Percentiles rank a stretch among this genome's conserved stretches.
These are phyloP conservation scores for Lampris incognitus DNA, from an alignment of 2,113 vertebrate genomes.

Conservation along the genomic window DNA sequence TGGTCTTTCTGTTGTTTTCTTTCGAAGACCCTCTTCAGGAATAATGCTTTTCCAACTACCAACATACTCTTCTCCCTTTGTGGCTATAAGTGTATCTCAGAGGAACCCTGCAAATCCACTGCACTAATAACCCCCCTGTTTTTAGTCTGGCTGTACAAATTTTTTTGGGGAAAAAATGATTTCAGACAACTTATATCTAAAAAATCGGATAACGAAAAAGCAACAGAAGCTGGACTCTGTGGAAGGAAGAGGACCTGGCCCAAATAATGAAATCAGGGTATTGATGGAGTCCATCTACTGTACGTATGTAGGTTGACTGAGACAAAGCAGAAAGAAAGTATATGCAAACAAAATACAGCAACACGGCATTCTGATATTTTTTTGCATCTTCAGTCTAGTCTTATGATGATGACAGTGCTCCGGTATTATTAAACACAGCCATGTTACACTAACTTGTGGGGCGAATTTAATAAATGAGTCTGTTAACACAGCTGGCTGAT, in stretches of 20 bases:
- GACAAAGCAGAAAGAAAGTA: no score
- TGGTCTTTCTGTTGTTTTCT: slow-evolving; percentile 19
- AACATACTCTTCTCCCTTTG: slow-evolving; percentile 6
- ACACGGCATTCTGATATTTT: no score
- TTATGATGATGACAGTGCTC: slow-evolving; percentile 21
- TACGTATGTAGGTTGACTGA: neutral
- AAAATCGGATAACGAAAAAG: neutral
- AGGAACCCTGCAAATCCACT: neutral
- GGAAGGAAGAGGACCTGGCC: neutral
- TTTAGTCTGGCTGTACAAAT: neutral
- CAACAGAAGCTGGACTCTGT: neutral
- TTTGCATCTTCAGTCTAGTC: neutral
- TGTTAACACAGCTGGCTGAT: slow-evolving; percentile 25
- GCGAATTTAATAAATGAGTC: slow-evolving; percentile 38
- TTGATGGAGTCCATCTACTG: no score
- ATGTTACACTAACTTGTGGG: slow-evolving; percentile 22
- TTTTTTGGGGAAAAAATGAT: neutral
- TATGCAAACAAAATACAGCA: no score
- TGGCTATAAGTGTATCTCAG: neutral
- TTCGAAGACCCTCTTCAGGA: slow-evolving; percentile 6
- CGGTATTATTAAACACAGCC: neutral
- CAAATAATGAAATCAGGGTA: neutral
- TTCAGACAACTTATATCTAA: neutral
- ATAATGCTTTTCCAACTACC: slow-evolving; percentile 16
- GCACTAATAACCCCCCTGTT: no score